Evolutionary conservation across 2,113 vertebrate species (phyloP).

Genomic region (Notechis scutatus): DNA sequence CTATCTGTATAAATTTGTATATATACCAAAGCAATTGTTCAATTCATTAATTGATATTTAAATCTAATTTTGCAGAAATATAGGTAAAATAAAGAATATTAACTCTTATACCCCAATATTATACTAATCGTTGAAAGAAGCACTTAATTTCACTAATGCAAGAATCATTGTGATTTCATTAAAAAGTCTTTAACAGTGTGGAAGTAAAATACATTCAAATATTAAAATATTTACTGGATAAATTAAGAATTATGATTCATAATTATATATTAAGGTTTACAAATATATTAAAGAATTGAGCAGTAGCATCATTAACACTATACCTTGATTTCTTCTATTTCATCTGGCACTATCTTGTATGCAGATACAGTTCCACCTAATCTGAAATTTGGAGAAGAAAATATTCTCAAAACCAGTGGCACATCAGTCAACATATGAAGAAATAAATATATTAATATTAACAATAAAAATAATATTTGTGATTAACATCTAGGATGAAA

Average conservation of each 20-base stretch:
- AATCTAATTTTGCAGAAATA: not conserved
- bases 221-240: slow-evolving; percentile 28
- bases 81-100: slow-evolving; percentile 1
- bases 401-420: slow-evolving; percentile 56
- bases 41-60: not conserved
- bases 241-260: not conserved
- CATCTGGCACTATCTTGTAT: slow-evolving; percentile 98
- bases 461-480: not conserved
- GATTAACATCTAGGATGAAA: slow-evolving; percentile 4
- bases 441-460: not conserved
- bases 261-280: not conserved
- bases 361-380: slow-evolving; percentile 96
- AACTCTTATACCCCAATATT: slow-evolving; percentile 2
- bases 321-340: slow-evolving; percentile 99
- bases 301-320: slow-evolving; percentile 58
- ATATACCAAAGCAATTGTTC: not conserved
- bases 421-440: slow-evolving; percentile 18
- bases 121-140: slow-evolving; percentile 18
- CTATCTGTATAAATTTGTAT: not conserved
- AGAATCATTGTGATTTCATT: slow-evolving; percentile 8
- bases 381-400: slow-evolving; percentile 78
- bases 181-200: not conserved
- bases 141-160: not conserved
- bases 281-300: slow-evolving; percentile 32
- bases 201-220: slow-evolving; percentile 1